Conservation (phyloP, 2,113 vertebrate genomes). For the Hemibagrus wyckioides region DNA sequence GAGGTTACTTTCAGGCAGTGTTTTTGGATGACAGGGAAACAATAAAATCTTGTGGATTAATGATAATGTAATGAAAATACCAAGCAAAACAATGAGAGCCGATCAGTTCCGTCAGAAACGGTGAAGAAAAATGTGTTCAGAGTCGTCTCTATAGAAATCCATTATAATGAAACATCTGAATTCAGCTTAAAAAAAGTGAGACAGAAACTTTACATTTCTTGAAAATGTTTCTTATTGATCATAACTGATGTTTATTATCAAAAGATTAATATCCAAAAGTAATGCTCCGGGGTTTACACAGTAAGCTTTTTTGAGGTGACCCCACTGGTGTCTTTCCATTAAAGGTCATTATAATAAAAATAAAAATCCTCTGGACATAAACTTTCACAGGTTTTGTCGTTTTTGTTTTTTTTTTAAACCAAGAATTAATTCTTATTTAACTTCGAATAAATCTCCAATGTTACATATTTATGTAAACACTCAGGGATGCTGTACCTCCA, state of each 20-base stretch:
- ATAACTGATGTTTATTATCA: not conserved
- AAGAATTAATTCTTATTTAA: not conserved
- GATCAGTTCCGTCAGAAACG: not conserved
- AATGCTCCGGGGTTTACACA: not conserved
- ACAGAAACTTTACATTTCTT: not conserved
- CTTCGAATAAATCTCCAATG: conserved; percentile 17
- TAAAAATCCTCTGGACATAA: not conserved
- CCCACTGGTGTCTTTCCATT: not conserved
- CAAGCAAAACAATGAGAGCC: not conserved
- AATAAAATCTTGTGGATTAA: too few relatives aligned
- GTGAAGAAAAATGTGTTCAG: not conserved
- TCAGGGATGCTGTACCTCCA: too few relatives aligned
- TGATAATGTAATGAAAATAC: not conserved
- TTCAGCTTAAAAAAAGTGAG: not conserved
- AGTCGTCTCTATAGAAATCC: too few relatives aligned
- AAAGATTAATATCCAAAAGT: not conserved
- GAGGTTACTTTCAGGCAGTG: not conserved
- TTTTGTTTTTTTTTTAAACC: too few relatives aligned
- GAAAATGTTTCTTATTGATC: not conserved
- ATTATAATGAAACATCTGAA: not conserved
- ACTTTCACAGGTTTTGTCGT: not conserved
- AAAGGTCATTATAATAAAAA: not conserved
- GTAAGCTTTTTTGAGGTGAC: not conserved
- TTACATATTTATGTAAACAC: too few relatives aligned
- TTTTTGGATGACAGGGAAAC: not conserved